Conservation (phyloP, 1,140 invertebrate species). For the Vanessa tameamea region DNA sequence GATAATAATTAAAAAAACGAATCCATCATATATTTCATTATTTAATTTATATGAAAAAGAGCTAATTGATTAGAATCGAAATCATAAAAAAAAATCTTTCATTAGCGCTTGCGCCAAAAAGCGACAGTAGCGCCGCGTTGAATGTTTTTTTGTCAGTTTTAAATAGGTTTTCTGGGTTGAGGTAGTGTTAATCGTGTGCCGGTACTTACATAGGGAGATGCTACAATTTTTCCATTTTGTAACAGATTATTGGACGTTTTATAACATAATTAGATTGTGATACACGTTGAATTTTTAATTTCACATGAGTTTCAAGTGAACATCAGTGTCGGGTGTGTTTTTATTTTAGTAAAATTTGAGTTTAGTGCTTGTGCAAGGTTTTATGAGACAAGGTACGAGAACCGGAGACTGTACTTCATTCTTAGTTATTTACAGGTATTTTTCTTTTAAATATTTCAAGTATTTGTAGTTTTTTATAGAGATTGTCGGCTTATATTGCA, state of each 20-base stretch:
- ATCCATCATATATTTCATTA: too few species aligned
- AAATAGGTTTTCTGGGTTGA: constrained; percentile 63
- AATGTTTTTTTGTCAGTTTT: constrained; percentile 67
- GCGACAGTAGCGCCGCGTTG: constrained; percentile 52
- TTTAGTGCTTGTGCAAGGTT: constrained; percentile 73
- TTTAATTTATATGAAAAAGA: neutral
- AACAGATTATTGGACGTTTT: constrained; percentile 65
- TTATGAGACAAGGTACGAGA: constrained; percentile 55
- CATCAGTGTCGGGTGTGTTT: constrained; percentile 55
- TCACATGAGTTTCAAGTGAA: constrained; percentile 52
- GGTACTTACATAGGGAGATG: constrained; percentile 63
- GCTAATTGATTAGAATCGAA: neutral
- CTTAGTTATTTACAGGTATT: constrained; percentile 32
- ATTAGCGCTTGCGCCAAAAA: constrained; percentile 62
- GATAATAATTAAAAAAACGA: too few species aligned
- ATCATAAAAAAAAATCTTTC: constrained; percentile 4
- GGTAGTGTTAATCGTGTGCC: constrained; percentile 59
- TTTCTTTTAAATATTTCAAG: constrained; percentile 12
- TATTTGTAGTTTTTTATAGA: constrained; percentile 1
- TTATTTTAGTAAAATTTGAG: constrained; percentile 66
- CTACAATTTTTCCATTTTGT: constrained; percentile 62
- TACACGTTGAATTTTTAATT: constrained; percentile 48
- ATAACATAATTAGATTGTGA: constrained; percentile 66
- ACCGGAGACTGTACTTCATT: constrained; percentile 39
- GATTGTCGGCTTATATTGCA: neutral